Base-by-base conservation (phyloP, 2,113 vertebrate species). In the Urocynchramus pylzowi region DNA sequence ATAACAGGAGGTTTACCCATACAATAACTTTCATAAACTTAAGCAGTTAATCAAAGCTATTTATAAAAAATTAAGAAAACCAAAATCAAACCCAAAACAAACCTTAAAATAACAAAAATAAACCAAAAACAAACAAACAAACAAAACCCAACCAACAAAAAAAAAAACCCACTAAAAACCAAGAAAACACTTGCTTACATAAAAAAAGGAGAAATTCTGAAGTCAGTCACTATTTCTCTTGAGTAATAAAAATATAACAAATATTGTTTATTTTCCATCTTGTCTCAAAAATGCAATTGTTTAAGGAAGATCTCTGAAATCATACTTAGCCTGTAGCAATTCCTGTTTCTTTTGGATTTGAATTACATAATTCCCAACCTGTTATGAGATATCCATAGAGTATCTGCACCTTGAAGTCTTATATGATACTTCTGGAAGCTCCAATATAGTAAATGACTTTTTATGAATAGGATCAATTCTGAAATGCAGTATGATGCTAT, bases 181-280 rank as follows among this genome's bases (percentile, higher is more conserved):
- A 37, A 27, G 13, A 30, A 20, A 22, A 24, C 9, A 2, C 6
- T 47, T 75, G 1, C 11, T 37, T 30, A 27, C 11, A 37, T 59
- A 9, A 44, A 75, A 65, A 70, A 26, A 2, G 1, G 2, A 47
- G 7, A 52, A 74, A 37, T 60, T 83, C 37, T 56, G 45, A 89
- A 91, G 6, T 8, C 10, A 37, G 33, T n/a, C 23, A 60, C 3
- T 53, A 27, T 53, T 86, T 83, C 26, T 69, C 42, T 59, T 16
- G 8, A 26, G 44, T 24, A 37, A 74, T 6, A 54, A 78, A 69
- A 87, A 39, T 14, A 53, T 2, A 56, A 1, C 0, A 35, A 31
- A 26, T 1, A 50, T 19, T 0, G 0, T 30, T 61, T 44, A 11
- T 63, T 80, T 57, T 61, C 37, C 9, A 35, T 57, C 6, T 28